A percentile compares a stretch with the other conserved stretches of the same genome.
Conservation (phyloP, 2,113 vertebrate species). For the Carlito syrichta region DNA sequence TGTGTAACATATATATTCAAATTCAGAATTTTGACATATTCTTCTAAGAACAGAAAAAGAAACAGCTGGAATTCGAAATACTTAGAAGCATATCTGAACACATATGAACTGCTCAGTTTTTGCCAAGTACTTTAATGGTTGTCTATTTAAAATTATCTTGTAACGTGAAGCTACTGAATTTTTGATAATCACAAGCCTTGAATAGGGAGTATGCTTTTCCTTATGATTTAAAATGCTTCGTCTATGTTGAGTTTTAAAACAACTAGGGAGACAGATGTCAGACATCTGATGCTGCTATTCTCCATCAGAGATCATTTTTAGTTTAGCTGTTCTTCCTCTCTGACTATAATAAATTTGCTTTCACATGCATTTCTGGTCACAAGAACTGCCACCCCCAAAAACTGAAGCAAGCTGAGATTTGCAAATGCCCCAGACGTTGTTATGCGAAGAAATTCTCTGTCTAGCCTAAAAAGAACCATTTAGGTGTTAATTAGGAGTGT, state of each 20-base stretch:
- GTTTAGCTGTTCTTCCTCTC: constrained; percentile 68
- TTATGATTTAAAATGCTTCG: constrained; percentile 68
- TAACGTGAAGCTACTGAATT: constrained; percentile 44
- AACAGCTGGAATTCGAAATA: constrained; percentile 47
- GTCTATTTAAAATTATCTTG: constrained; percentile 59
- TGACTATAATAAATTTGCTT: constrained; percentile 75
- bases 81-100: constrained; percentile 41
- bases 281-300: constrained; percentile 68
- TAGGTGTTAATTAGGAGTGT: constrained; percentile 66
- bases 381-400: constrained; percentile 68
- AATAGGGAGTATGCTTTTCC: constrained; percentile 55
- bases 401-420: constrained; percentile 68
- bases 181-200: constrained; percentile 66
- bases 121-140: constrained; percentile 28
- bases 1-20: neutral
- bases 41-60: constrained; percentile 12
- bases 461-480: constrained; percentile 52
- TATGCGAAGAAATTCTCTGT: constrained; percentile 57
- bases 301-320: constrained; percentile 78
- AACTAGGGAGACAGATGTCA: constrained; percentile 75
- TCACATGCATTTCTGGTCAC: constrained; percentile 71
- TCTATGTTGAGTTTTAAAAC: constrained; percentile 72
- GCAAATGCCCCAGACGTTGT: constrained; percentile 69
- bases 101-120: constrained; percentile 43
- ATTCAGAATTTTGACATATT: neutral